Evolutionary conservation across 2,888 invertebrate species (phyloP).

Genomic region (Mystacides longicornis): DNA sequence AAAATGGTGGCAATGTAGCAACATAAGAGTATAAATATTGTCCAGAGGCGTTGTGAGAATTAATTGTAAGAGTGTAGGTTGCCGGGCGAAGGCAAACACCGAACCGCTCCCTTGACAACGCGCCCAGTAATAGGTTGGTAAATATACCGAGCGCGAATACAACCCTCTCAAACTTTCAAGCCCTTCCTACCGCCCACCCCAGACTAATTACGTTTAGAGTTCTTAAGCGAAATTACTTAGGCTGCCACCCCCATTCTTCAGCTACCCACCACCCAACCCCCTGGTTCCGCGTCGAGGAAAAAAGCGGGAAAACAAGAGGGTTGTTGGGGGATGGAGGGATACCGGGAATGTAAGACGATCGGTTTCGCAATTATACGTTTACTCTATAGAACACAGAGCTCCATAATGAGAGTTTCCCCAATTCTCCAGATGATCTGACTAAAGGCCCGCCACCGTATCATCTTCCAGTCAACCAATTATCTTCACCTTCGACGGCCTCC

Average conservation of each 20-base stretch:
- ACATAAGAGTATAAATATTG: constrained; percentile 22
- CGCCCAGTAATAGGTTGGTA: constrained; percentile 26
- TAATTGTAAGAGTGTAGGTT: constrained; percentile 8
- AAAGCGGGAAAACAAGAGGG: constrained; percentile 39
- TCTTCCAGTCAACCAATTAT: constrained; percentile 22
- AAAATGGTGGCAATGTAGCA: no score
- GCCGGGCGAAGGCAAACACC: constrained; percentile 10
- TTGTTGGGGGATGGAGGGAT: constrained; percentile 22
- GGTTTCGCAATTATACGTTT: constrained; percentile 26
- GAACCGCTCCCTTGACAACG: constrained; percentile 23
- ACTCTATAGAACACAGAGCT: constrained; percentile 26
- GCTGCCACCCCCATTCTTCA: constrained; percentile 33
- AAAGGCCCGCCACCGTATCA: constrained; percentile 15
- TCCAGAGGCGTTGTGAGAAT: constrained; percentile 10
- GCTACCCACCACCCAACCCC: constrained; percentile 29
- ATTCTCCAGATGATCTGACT: constrained; percentile 23
- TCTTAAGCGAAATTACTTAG: constrained; percentile 64
- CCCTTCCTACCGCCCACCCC: constrained; percentile 56
- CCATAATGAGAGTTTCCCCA: constrained; percentile 27
- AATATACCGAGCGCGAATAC: constrained; percentile 31
- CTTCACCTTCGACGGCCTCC: constrained; percentile 9
- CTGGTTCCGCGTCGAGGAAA: constrained; percentile 32
- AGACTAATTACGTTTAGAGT: constrained; percentile 64
- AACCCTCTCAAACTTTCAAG: constrained; percentile 58
- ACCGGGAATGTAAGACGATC: constrained; percentile 26